Conservation (phyloP, 2,113 vertebrate genomes). For the Eidolon helvum region DNA sequence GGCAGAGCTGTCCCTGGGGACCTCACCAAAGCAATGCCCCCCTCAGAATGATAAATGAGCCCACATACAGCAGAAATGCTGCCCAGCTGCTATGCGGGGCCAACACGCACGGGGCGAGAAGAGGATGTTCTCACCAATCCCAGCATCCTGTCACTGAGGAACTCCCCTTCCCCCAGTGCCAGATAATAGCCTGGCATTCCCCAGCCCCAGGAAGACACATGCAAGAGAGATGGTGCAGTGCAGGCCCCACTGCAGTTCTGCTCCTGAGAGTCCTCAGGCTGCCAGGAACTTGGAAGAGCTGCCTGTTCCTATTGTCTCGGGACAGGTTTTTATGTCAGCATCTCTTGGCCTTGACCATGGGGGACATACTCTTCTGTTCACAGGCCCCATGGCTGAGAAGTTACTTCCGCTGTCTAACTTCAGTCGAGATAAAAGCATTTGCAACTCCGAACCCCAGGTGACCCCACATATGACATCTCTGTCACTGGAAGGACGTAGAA, state of each 20-base stretch:
- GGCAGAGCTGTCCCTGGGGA: conserved; percentile 10
- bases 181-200: conserved; percentile 33
- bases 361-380: background rate
- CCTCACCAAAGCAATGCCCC: background rate
- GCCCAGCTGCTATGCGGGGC: conserved; percentile 53
- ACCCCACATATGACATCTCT: background rate
- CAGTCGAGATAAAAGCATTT: background rate
- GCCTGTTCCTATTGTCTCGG: accelerated
- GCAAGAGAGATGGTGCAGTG: background rate
- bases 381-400: background rate
- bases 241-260: too few relatives aligned
- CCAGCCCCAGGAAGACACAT: background rate
- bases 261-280: background rate
- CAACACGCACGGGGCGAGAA: background rate
- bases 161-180: background rate
- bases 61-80: conserved; percentile 6
- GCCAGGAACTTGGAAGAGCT: background rate
- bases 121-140: background rate
- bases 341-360: background rate
- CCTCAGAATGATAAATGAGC: conserved; percentile 65
- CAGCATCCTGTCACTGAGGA: background rate
- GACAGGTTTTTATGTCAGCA: background rate
- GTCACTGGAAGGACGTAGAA: background rate
- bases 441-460: background rate
- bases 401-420: background rate